phyloP scores from a whole-genome alignment of 2,888 invertebrate genomes.

The Ganaspis brasiliensis region DNA sequence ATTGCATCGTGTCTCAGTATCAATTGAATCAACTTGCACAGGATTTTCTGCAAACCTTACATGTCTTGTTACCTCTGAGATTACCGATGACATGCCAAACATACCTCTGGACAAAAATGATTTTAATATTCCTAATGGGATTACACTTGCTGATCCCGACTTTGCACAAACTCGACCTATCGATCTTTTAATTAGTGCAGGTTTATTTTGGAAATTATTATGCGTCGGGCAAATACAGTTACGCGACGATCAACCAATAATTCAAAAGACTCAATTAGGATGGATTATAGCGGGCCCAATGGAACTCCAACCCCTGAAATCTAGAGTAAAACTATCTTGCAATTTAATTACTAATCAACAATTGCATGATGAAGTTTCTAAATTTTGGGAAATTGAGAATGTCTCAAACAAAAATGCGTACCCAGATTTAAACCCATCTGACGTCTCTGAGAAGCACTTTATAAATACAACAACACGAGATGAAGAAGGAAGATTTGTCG shows the following conservation, averaged over 20 bases:
- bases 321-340: background rate
- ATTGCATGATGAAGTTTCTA: background rate
- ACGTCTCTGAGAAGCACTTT: background rate
- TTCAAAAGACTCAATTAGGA: conserved; percentile 44
- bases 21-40: background rate
- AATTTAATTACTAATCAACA: conserved; percentile 18
- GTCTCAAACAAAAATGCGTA: background rate
- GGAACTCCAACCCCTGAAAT: background rate
- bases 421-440: background rate
- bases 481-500: background rate
- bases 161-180: conserved; percentile 7
- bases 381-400: conserved; percentile 46
- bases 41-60: background rate
- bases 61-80: background rate
- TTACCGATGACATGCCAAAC: conserved; percentile 43
- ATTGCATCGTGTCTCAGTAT: background rate
- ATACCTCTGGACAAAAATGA: background rate
- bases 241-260: background rate
- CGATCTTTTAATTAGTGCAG: conserved; percentile 43
- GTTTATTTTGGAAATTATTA: conserved; percentile 26
- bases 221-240: conserved; percentile 34
- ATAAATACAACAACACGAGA: background rate
- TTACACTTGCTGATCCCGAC: conserved; percentile 23
- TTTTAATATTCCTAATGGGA: background rate
- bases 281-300: conserved; percentile 32